A percentile compares a stretch with the other conserved stretches of the same genome.
These are phyloP conservation scores for Eptatretus burgeri DNA, from an alignment of 2,113 vertebrate genomes.

Conservation along the genomic window DNA sequence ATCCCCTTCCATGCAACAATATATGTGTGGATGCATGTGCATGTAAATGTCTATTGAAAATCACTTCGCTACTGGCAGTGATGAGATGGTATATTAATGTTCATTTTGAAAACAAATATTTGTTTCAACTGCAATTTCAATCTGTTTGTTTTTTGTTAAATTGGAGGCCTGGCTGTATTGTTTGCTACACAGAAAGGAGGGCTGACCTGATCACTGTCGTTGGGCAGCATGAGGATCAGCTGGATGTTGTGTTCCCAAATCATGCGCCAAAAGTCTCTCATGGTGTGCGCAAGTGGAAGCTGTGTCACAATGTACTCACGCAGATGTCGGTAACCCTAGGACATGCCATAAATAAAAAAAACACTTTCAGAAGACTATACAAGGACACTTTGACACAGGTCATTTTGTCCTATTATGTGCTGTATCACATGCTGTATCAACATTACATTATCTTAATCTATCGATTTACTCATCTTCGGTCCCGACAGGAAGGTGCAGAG, in stretches of 20 bases:
- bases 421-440: no score
- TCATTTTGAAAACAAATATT: not conserved
- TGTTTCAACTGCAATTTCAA: not conserved
- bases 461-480: not conserved
- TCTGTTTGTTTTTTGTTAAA: not conserved
- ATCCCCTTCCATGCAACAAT: no score
- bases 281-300: constrained; percentile 47
- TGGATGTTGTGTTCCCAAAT: constrained; percentile 75
- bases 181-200: not conserved
- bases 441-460: not conserved
- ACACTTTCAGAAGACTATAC: not conserved
- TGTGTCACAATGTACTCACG: constrained; percentile 70
- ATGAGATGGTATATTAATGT: not conserved
- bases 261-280: constrained; percentile 90
- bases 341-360: not conserved
- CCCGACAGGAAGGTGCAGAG: not conserved
- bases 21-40: no score
- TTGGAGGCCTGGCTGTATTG: not conserved
- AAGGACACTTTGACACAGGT: not conserved
- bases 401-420: no score
- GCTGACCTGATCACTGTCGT: constrained; percentile 39
- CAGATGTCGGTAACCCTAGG: not conserved
- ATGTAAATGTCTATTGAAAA: no score
- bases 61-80: no score
- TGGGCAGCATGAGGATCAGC: constrained; percentile 50